Base-by-base conservation (phyloP, 2,888 invertebrate genomes). In the Yponomeuta malinellus region DNA sequence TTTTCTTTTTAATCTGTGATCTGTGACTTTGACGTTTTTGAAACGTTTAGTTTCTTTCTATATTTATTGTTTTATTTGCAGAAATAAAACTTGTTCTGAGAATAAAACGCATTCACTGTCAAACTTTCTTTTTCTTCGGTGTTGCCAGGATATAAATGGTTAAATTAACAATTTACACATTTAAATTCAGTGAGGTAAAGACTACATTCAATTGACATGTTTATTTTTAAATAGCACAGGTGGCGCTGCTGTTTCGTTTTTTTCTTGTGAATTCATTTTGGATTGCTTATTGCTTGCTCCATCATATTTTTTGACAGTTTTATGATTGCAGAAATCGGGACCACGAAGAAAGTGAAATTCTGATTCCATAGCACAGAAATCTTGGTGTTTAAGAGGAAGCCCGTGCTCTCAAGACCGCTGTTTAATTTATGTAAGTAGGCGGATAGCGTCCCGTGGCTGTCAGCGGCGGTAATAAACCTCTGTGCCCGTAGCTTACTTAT, bases 341-440 rank as follows among this genome's bases (percentile, higher is more conserved):
- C 82, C 78, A 79, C 77, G 77, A 83, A 82, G 77, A 79, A 78
- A 79, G 81, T 85, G 83, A 79, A 84, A 83, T 80, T 65, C 59
- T 73, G 75, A 78, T 74, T 72, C 72, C 73, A 76, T 75, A 73
- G 74, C 75, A 72, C 73, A 48, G 43, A 43, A 43, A 43, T 43
- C 71, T 75, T 75, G 74, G 69, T 8, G 43, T 43, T 48, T 73
- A 65, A 31, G 73, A 72, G 74, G 72, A 71, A 43, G 43, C 43
- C 43, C 43, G 43, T 43, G 43, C 43, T 43, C 43, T 43, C 8
- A 43, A 8, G 43, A 64, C 74, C 71, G 70, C 72, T 74, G 76
- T 73, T 74, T 75, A 75, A 70, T 76, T 75, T 76, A 74, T 83
- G 86, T 87, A 78, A 86, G 87, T 85, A 73, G 67, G 76, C 74